Evolutionary conservation across 2,797 vertebrate genomes (phyloP).

Genomic region (Coranthus polyacanthus): DNA sequence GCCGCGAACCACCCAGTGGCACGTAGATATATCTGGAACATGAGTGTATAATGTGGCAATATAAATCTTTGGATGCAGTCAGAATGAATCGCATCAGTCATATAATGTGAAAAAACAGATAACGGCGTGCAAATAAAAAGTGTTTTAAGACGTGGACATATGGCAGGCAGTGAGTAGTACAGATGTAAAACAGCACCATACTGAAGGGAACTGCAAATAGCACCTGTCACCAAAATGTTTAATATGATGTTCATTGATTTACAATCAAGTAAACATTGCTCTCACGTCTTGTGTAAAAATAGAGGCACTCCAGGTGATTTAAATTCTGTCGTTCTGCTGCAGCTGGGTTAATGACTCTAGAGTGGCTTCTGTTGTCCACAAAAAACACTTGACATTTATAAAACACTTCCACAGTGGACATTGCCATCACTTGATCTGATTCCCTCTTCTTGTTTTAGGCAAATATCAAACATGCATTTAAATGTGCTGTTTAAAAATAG

Average conservation of each 20-base stretch:
- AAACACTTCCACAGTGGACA: conserved; percentile 1
- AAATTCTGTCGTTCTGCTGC: conserved; percentile 20
- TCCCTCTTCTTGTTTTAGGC: not conserved
- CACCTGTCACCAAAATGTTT: conserved; percentile 37
- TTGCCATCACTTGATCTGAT: not conserved
- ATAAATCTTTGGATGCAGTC: not conserved
- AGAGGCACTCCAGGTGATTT: conserved; percentile 37
- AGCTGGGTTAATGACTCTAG: conserved; percentile 45
- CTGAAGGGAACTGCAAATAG: conserved; percentile 30
- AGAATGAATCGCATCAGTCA: not conserved
- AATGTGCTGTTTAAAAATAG: conserved; percentile 24
- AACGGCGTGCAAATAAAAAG: not conserved
- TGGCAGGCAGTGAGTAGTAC: conserved; percentile 1
- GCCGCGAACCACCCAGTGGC: conserved; percentile 92
- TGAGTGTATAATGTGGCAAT: not conserved
- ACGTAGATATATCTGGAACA: conserved; percentile 95
- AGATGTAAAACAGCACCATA: conserved; percentile 25
- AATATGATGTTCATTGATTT: conserved; percentile 48
- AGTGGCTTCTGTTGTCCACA: conserved; percentile 35
- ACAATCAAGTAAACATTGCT: conserved; percentile 44
- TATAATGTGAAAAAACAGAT: not conserved
- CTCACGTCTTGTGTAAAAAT: conserved; percentile 32
- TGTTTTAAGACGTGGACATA: not conserved
- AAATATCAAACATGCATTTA: conserved; percentile 5
- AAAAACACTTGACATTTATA: conserved; percentile 31